Evolutionary conservation across 2,113 vertebrate species (phyloP), one percentile per base, ranked within the genome.

Genomic region (Rhinolophus ferrumequinum): DNA sequence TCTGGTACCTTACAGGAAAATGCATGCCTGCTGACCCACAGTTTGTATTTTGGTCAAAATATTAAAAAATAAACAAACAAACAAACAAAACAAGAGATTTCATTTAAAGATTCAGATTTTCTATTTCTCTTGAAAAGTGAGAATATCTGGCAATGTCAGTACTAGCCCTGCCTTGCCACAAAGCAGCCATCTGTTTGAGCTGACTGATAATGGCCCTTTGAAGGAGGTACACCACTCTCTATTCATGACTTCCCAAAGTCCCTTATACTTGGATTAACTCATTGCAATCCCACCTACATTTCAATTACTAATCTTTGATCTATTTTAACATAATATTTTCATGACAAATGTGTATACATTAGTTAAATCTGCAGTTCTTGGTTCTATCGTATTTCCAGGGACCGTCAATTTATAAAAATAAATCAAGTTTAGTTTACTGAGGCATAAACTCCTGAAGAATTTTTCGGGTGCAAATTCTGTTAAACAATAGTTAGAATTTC

Each of bases 371-470:
- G 24, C 5, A 83, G 35, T 62, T 82, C 35, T 88, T 77, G 1
- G 44, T 69, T 86, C 12, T 60, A 89, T n/a, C 3, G 28, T 56
- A 62, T 58, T 41, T 22, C 8, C 3, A 8, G 41, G 5, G 35
- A 83, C 75, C 33, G 75, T 66, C 58, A 93, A 41, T 66, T 82
- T 26, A 41, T 81, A 73, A 89, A 88, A 79, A 86, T 90, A 5
- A 26, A 94, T 66, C 16, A 54, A 54, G 1, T 62, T 89, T 86
- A 80, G 15, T 73, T 75, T 88, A 50, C 8, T 62, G 22, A 94
- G 22, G 10, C 28, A 60, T 41, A 77, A 92, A 84, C 21, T 81
- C 13, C 22, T 60, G 1, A 44, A 67, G 18, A 92, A 87, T 26
- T 30, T 72, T 50, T 70, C 50, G 80, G 26, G 9, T 26, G 0